Percentiles rank a stretch among this genome's conserved stretches.
phyloP scores from a whole-genome alignment of 2,113 vertebrate genomes.

The Merops nubicus region DNA sequence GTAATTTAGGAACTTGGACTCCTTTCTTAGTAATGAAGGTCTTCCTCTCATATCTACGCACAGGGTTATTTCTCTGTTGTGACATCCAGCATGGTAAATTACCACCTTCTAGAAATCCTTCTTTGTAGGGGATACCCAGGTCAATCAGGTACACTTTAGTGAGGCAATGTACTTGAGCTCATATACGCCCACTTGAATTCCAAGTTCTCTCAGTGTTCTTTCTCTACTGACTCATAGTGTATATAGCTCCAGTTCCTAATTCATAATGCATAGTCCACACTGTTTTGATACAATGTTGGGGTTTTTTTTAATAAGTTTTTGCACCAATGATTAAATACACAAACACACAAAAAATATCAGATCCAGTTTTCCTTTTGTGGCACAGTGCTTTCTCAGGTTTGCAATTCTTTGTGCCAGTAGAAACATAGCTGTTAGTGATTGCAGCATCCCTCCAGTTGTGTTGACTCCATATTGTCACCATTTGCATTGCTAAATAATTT shows the following conservation, averaged over 20 bases:
- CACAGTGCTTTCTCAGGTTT: neutral
- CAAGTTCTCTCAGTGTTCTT: neutral
- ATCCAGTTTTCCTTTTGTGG: neutral
- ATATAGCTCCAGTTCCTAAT: neutral
- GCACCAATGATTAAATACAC: neutral
- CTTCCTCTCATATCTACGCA: neutral
- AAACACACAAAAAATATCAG: neutral
- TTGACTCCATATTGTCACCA: neutral
- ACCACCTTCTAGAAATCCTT: neutral
- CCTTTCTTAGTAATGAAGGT: neutral
- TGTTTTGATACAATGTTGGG: neutral
- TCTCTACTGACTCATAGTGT: neutral
- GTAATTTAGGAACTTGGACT: neutral
- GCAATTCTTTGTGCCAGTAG: neutral
- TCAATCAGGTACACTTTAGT: neutral
- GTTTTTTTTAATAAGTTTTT: neutral
- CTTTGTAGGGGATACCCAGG: neutral
- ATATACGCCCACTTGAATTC: neutral
- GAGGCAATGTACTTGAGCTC: neutral
- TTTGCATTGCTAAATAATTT: constrained; percentile 22
- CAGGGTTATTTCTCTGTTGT: neutral
- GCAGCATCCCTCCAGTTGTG: neutral
- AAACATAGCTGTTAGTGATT: fast-evolving
- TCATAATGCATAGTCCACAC: neutral
- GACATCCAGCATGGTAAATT: neutral